Evolutionary conservation across 2,888 invertebrate species (phyloP), one percentile per base, ranked within the genome.

Genomic region (Philopedon plagiatum): DNA sequence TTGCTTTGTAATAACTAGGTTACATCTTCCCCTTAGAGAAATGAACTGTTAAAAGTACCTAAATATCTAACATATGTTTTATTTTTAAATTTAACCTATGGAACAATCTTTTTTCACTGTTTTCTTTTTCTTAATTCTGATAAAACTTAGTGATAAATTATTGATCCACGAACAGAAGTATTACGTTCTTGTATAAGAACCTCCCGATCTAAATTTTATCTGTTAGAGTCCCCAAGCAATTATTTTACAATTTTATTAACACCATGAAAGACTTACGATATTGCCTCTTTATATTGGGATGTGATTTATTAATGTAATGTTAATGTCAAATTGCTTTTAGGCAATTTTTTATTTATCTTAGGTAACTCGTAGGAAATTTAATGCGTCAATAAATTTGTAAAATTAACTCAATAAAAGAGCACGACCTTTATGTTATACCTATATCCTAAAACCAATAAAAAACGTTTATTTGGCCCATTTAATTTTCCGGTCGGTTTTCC

Each of bases 391-490:
- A 80, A 81, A 81, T 80, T 78, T 78, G 76, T 78, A 79, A 80
- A 80, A 81, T 81, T 80, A 80, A 79, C 80, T 77, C 75, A 76
- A 75, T 80, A 79, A 81, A 81, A 78, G 78, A 73, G 73, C 72
- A 68, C 75, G 75, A 74, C 70, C 77, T 80, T 78, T 75, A 75
- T 74, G 60, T 68, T 75, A 72, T n/a, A n/a, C n/a, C n/a, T 77
- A 78, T 78, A 77, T 77, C 78, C 74, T 75, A 70, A 57, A 39
- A 29, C 78, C 79, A 78, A 80, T 81, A 81, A 81, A 82, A 80
- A 71, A 81, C 79, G 77, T 76, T 1, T 26, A 80, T 81, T 81
- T 79, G 79, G 79, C 77, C 79, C 80, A 82, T 82, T 82, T 82
- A 81, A 83, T 82, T 83, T 80, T 79, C 79, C 78, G 78, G 80